phyloP scores from a whole-genome alignment of 2,113 vertebrate genomes.

The Silurus meridionalis region DNA sequence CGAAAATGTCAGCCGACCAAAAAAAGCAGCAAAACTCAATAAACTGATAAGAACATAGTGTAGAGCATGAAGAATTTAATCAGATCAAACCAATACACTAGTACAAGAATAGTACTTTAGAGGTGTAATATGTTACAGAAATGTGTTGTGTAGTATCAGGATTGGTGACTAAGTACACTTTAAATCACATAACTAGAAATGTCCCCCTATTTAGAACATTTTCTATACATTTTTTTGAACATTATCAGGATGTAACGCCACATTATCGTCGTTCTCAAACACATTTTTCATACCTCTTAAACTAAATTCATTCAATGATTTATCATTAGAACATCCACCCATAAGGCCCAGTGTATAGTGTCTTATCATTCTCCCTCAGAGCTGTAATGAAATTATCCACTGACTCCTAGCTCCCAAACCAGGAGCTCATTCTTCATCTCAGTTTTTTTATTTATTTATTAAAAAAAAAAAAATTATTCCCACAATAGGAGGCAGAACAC shows the following conservation, averaged over 20 bases:
- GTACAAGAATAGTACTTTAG: conserved; percentile 5
- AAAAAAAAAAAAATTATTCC: not conserved
- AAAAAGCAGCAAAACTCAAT: not conserved
- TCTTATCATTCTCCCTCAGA: conserved; percentile 1
- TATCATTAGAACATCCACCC: not conserved
- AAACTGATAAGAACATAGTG: not conserved
- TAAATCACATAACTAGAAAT: not conserved
- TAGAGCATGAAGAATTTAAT: conserved; percentile 13
- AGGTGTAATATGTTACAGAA: not conserved
- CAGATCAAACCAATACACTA: not conserved
- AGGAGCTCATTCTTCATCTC: conserved; percentile 27
- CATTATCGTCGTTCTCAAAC: not conserved
- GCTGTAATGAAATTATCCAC: conserved; percentile 28
- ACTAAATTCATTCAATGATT: not conserved
- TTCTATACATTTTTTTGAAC: not conserved
- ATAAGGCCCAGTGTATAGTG: not conserved
- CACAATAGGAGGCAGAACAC: conserved; percentile 23
- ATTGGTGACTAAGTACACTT: not conserved
- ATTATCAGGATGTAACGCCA: not conserved
- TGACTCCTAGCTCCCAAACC: conserved; percentile 11
- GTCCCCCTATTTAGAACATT: not conserved
- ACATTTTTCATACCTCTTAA: not conserved
- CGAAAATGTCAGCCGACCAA: conserved; percentile 14
- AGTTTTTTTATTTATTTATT: not conserved
- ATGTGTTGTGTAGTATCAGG: conserved; percentile 15